Evolutionary conservation across 2,797 vertebrate genomes (phyloP).

Genomic region (Danio tinwini): DNA sequence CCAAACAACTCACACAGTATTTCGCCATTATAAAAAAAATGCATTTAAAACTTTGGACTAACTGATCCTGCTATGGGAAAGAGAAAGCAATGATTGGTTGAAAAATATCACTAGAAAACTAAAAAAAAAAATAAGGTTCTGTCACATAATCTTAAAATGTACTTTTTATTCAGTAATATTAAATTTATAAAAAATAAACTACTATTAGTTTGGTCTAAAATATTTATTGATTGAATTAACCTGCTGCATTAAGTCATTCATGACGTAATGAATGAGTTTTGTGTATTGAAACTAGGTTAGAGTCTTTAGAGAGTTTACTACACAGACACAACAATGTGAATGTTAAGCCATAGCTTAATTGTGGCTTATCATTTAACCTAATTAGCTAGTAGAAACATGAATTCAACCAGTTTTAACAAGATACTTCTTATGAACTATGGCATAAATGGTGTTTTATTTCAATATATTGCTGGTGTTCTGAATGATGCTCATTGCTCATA

Average conservation of each 20-base stretch:
- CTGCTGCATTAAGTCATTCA: neutral
- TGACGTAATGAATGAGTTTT: neutral
- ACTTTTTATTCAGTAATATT: neutral
- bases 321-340: neutral
- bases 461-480: no score
- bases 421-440: neutral
- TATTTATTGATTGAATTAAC: neutral
- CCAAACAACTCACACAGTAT: slow-evolving; percentile 29
- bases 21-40: neutral
- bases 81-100: neutral
- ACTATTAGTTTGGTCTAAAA: neutral
- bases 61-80: neutral
- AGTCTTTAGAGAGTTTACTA: neutral
- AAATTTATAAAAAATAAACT: neutral
- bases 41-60: neutral
- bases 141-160: neutral
- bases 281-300: no score
- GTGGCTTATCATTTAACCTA: neutral
- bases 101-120: neutral
- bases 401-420: neutral
- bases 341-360: neutral
- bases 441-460: neutral
- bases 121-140: neutral
- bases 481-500: no score
- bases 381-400: neutral